A percentile compares a stretch with the other conserved stretches of the same genome.
phyloP scores from a whole-genome alignment of 2,888 invertebrate genomes.

The Molanna angustata region DNA sequence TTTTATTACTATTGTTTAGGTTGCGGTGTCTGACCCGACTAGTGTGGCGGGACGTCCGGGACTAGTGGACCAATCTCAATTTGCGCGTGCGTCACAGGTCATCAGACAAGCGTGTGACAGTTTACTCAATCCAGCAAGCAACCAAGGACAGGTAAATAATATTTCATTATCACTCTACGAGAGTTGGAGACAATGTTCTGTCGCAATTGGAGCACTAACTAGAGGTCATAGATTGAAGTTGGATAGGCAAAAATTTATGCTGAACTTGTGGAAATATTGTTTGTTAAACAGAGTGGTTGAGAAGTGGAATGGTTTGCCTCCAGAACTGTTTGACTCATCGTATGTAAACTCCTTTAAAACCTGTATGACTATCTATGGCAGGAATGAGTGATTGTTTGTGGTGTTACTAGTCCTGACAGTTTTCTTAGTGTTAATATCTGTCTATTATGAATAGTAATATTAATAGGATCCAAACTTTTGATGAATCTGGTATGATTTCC shows the following conservation, averaged over 20 bases:
- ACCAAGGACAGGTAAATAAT: constrained; percentile 64
- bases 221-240: too few relatives aligned
- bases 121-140: constrained; percentile 66
- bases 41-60: constrained; percentile 87
- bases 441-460: not conserved
- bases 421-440: not conserved
- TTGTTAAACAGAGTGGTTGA: too few relatives aligned
- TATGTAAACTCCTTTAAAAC: too few relatives aligned
- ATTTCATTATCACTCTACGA: not conserved
- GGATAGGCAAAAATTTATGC: too few relatives aligned
- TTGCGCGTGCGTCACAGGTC: constrained; percentile 84
- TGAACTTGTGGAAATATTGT: too few relatives aligned
- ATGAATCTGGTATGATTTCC: not conserved
- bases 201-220: too few relatives aligned
- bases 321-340: too few relatives aligned
- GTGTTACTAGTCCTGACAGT: too few relatives aligned
- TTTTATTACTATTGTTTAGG: constrained; percentile 45
- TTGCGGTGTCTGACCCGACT: constrained; percentile 89
- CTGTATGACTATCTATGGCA: too few relatives aligned
- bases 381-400: too few relatives aligned
- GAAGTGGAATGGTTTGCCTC: too few relatives aligned
- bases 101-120: constrained; percentile 87
- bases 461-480: too few relatives aligned
- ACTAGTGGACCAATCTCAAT: constrained; percentile 83
- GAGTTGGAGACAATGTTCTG: not conserved